phyloP scores from a whole-genome alignment of 1,140 invertebrate species.

The Bombyx mandarina region DNA sequence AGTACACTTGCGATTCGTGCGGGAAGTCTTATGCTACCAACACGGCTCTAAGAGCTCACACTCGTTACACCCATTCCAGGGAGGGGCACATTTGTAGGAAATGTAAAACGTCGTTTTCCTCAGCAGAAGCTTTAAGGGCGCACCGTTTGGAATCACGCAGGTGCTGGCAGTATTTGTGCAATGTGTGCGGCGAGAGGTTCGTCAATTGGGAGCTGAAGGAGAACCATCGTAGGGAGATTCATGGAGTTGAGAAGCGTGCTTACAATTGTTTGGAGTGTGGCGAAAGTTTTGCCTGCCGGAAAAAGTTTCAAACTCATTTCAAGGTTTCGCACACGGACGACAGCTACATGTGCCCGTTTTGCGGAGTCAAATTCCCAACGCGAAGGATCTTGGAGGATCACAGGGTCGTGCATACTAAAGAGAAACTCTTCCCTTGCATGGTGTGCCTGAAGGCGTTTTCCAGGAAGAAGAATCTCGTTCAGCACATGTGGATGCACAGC shows the following conservation, averaged over 20 bases:
- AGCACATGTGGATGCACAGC: constrained; percentile 67
- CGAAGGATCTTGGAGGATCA: constrained; percentile 38
- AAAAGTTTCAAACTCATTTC: constrained; percentile 33
- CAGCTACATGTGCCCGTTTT: constrained; percentile 30
- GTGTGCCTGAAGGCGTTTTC: constrained; percentile 67
- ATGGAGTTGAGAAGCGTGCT: constrained; percentile 25
- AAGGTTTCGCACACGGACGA: constrained; percentile 32
- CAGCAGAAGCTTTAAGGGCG: constrained; percentile 24
- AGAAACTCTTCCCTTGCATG: constrained; percentile 43
- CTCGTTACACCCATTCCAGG: constrained; percentile 27
- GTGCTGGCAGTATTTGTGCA: constrained; percentile 37
- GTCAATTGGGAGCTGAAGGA: constrained; percentile 33
- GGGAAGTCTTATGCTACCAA: constrained; percentile 21
- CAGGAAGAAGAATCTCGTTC: constrained; percentile 66
- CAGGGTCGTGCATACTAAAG: constrained; percentile 42
- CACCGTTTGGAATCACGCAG: constrained; percentile 27
- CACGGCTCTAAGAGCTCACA: constrained; percentile 22
- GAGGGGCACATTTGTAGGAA: constrained; percentile 33
- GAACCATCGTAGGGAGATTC: constrained; percentile 25
- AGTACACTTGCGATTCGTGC: constrained; percentile 27
- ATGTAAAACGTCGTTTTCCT: constrained; percentile 32
- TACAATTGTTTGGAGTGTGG: constrained; percentile 36
- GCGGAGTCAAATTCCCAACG: constrained; percentile 34
- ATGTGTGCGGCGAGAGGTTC: constrained; percentile 33
- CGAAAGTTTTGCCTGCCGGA: constrained; percentile 26